Conservation (phyloP, 2,797 vertebrate genomes). For the Malurus splendens region DNA sequence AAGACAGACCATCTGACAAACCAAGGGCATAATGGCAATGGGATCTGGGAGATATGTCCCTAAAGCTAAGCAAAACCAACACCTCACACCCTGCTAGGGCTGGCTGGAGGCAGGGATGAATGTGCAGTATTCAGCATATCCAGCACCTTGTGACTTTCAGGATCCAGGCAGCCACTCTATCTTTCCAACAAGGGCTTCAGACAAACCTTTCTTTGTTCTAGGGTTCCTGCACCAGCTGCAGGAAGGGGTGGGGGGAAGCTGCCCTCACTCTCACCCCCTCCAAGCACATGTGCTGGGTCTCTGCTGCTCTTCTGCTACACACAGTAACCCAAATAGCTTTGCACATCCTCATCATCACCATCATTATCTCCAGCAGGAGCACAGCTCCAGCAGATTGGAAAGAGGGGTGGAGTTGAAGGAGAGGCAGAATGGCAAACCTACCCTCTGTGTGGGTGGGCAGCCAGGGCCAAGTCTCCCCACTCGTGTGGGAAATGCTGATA, state of each 20-base stretch:
- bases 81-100: neutral
- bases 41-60: neutral
- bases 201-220: neutral
- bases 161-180: neutral
- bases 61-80: neutral
- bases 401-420: neutral
- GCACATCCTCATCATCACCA: neutral
- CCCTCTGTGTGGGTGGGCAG: neutral
- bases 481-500: neutral
- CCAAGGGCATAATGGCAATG: neutral
- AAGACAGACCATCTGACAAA: neutral
- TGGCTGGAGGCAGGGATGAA: neutral
- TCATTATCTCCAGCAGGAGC: neutral
- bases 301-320: neutral
- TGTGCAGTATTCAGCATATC: neutral
- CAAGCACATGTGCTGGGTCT: accelerated
- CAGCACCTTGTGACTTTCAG: neutral
- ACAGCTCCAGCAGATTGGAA: neutral
- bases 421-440: neutral
- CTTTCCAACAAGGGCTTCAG: neutral
- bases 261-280: neutral
- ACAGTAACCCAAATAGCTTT: neutral
- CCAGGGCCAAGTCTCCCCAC: neutral
- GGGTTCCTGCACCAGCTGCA: neutral
- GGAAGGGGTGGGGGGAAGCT: neutral